Base-by-base conservation (phyloP, 2,113 vertebrate genomes). In the Euleptes europaea region DNA sequence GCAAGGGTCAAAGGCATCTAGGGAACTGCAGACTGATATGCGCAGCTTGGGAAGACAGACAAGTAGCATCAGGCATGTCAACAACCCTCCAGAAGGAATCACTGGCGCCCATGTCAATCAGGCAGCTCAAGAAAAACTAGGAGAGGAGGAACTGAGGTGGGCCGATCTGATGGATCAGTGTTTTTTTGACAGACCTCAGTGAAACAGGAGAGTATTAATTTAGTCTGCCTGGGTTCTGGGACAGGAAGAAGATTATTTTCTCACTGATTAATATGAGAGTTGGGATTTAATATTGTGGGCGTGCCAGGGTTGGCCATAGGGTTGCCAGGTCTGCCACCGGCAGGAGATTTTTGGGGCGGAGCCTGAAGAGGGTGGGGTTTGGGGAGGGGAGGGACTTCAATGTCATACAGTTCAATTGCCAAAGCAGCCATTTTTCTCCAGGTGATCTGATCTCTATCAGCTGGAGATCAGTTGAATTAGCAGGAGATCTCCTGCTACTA, bases 21-120 rank as follows among this genome's bases (percentile, higher is more conserved):
- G 89, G 84, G 90, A 89, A 93, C 75, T 80, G 57, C 85, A 85
- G 83, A 23, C 69, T 0, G 82, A 88, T 86, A 66, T 95, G 92
- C 88, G 86, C 92, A 94, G 87, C 88, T 87, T 91, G 51, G 80
- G 33, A 88, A 93, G 77, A 89, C 79, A 91, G 87, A 71, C n/a
- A 83, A 88, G 79, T 90, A 91, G 75, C 57, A 84, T 40, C 77
- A 86, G 80, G 57, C 70, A 91, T 33, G 1, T 3, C 0, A 0
- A 88, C 65, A 90, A 42, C 54, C 35, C 88, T 51, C 44, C 78
- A 82, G 57, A 40, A 81, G 84, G 75, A 86, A 83, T 14, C 60
- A 44, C 26, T 84, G 35, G 70, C 1, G 0, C 74, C n/a, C 65
- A 12, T 38, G 40, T 31, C 83, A 70, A 47, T 54, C 31, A 23